Conservation (phyloP, 2,113 vertebrate genomes). For the Grallaria varia region DNA sequence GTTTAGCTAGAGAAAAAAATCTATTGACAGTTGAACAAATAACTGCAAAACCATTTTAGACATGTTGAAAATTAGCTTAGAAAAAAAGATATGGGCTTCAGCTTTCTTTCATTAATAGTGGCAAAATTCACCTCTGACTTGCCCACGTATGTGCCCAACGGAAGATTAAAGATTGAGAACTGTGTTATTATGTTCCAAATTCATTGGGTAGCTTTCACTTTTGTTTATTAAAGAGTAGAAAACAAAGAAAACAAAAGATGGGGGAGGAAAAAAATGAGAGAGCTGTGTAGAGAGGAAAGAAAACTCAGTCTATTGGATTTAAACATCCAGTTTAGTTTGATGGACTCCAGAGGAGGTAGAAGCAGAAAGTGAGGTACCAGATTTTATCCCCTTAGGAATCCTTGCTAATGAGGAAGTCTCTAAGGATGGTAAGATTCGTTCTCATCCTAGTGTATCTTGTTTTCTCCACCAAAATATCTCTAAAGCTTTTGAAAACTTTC, state of each 20-base stretch:
- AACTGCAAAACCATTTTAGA: not conserved
- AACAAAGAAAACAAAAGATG: not conserved
- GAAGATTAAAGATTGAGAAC: not conserved
- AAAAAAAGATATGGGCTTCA: not conserved
- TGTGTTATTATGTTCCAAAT: not conserved
- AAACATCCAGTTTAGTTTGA: not conserved
- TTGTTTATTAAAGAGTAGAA: not conserved
- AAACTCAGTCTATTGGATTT: not conserved
- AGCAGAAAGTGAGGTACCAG: not conserved
- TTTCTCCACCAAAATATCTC: not conserved
- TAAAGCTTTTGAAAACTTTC: slow-evolving; percentile 27
- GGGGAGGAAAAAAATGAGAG: not conserved
- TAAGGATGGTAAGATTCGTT: not conserved
- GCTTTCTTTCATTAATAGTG: not conserved
- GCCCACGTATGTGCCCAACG: not conserved
- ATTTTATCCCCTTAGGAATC: slow-evolving; percentile 24
- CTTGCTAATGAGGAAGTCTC: not conserved
- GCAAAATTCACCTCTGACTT: slow-evolving; percentile 2
- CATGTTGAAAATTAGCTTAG: slow-evolving; percentile 8
- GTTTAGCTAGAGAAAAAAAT: not conserved
- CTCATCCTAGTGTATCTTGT: not conserved
- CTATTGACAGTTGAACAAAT: not conserved
- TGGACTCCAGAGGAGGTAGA: not conserved
- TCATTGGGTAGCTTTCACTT: not conserved
- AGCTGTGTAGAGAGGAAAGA: not conserved